phyloP scores from a whole-genome alignment of 1,140 invertebrate genomes.

The Drosophila sulfurigaster region DNA sequence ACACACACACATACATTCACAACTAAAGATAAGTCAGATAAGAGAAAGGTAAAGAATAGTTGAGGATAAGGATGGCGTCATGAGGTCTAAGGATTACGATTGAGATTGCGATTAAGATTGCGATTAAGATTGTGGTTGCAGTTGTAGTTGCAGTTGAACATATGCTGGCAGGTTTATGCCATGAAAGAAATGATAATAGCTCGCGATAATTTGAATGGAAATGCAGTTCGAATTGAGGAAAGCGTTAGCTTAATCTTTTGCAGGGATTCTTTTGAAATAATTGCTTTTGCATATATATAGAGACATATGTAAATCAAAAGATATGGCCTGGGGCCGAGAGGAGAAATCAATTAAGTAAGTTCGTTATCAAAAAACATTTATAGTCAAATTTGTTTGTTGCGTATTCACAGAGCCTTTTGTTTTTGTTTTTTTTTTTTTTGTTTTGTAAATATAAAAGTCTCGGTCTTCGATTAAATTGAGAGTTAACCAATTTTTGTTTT shows the following conservation, averaged over 20 bases:
- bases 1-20: conserved; percentile 29
- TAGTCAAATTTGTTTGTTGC: conserved; percentile 41
- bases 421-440: no score
- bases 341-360: neutral
- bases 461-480: conserved; percentile 39
- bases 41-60: conserved; percentile 5
- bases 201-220: neutral
- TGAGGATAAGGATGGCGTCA: conserved; percentile 13
- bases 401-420: conserved; percentile 38
- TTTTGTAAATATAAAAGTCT: conserved; percentile 46
- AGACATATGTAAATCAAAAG: conserved; percentile 34
- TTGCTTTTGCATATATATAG: conserved; percentile 10
- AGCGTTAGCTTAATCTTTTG: conserved; percentile 2
- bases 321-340: neutral
- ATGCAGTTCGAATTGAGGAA: conserved; percentile 5
- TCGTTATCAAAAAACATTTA: conserved; percentile 61
- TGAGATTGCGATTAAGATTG: neutral
- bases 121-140: no score
- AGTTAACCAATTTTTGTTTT: conserved; percentile 37
- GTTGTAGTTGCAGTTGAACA: neutral
- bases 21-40: conserved; percentile 20
- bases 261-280: conserved; percentile 6
- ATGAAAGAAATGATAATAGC: conserved; percentile 1
- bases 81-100: neutral
- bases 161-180: conserved; percentile 7